Conservation (phyloP, 2,113 vertebrate genomes). For the Butorides virescens region DNA sequence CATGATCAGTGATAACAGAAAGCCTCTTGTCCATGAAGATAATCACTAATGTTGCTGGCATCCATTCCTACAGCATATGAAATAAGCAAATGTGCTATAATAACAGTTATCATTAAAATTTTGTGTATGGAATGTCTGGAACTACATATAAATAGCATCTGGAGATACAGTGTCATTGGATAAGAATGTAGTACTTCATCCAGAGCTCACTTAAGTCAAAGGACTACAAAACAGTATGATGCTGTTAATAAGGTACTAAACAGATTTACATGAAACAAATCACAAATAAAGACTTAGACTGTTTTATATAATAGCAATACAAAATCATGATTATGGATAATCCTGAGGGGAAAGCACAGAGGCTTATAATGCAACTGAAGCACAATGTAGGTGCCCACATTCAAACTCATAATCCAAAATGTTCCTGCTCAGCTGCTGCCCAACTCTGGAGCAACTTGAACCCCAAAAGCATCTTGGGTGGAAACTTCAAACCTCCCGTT, state of each 20-base stretch:
- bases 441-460: background rate
- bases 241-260: background rate
- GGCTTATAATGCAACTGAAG: background rate
- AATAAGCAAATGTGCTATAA: background rate
- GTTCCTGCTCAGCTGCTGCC: background rate
- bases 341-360: background rate
- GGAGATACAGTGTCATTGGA: background rate
- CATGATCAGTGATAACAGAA: background rate
- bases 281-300: background rate
- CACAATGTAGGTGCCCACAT: background rate
- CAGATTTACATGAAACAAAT: background rate
- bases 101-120: background rate
- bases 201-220: background rate
- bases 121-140: background rate
- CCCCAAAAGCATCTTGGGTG: background rate
- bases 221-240: background rate
- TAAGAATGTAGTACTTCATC: slow-evolving; percentile 8
- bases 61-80: background rate
- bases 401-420: background rate
- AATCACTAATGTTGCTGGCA: background rate
- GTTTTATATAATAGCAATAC: background rate
- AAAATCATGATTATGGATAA: background rate
- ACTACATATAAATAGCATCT: slow-evolving; percentile 17
- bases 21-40: background rate
- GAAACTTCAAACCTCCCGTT: background rate